These are phyloP conservation scores for Hydraecia micacea DNA, from an alignment of 2,888 invertebrate species.

Conservation along the genomic window DNA sequence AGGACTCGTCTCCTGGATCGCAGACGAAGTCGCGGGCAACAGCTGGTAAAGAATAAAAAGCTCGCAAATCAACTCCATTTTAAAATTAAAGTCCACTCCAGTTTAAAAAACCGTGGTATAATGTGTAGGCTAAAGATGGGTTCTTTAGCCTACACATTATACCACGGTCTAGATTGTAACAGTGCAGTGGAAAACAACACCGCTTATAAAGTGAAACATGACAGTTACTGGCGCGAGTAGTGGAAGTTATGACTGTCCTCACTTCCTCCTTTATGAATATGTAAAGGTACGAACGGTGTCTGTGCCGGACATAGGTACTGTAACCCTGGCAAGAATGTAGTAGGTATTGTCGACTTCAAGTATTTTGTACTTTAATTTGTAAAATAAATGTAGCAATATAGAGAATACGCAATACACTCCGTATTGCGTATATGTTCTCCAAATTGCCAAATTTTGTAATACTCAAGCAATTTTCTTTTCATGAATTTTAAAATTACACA, in stretches of 20 bases:
- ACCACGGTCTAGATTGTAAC: neutral
- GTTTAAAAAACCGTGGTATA: no score
- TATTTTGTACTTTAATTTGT: neutral
- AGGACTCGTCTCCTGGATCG: neutral
- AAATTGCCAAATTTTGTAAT: neutral
- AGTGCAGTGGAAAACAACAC: constrained; percentile 16
- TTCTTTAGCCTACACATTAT: no score
- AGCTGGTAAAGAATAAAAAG: no score
- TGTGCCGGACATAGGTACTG: constrained; percentile 14
- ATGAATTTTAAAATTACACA: neutral
- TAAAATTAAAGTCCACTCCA: no score
- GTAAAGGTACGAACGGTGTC: constrained; percentile 24
- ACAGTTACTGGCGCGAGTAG: constrained; percentile 32
- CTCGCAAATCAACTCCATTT: no score
- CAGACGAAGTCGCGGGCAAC: no score
- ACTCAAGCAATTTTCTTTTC: neutral
- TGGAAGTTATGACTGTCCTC: constrained; percentile 56
- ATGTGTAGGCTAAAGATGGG: no score
- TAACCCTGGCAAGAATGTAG: neutral
- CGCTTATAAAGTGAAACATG: constrained; percentile 7
- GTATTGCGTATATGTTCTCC: neutral
- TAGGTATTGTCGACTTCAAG: neutral
- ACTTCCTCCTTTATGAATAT: constrained; percentile 44
- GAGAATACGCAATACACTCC: no score
- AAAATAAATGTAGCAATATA: neutral